A percentile compares a stretch with the other conserved stretches of the same genome.
Conservation (phyloP, 2,797 vertebrate species). For the Lagothrix lagotricha region DNA sequence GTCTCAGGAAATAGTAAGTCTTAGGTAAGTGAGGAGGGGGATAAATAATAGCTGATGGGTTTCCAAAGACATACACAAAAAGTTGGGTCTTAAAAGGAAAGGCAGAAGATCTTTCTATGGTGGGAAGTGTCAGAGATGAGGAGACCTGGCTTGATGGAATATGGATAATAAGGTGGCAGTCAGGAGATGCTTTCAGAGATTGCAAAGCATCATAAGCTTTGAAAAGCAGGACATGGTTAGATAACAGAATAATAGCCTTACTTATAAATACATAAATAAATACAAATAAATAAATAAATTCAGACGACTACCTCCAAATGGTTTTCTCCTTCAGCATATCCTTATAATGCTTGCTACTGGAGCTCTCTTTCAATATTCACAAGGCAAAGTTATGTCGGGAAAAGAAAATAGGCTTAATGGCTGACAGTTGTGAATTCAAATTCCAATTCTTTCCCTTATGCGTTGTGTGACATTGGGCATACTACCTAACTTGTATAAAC, state of each 20-base stretch:
- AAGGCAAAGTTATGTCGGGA: background rate
- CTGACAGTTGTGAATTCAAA: background rate
- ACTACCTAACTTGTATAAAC: background rate
- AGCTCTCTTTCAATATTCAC: background rate
- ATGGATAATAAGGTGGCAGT: background rate
- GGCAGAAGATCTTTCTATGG: background rate
- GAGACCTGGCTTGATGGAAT: background rate
- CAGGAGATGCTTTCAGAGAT: background rate
- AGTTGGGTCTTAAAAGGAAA: background rate
- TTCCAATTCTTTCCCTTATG: background rate
- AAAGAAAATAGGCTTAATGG: background rate
- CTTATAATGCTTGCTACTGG: background rate
- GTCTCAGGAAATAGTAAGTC: background rate
- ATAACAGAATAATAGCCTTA: background rate
- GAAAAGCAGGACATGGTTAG: background rate
- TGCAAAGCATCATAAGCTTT: background rate
- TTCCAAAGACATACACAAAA: background rate
- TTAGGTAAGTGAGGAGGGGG: background rate
- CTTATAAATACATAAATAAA: background rate
- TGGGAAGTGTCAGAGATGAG: accelerated
- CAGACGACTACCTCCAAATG: background rate
- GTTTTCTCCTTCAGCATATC: background rate
- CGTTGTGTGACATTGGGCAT: background rate
- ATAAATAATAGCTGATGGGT: background rate
- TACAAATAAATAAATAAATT: background rate